Percentiles rank a stretch among this genome's conserved stretches.
Evolutionary conservation across 1,140 invertebrate species (phyloP).

Genomic region (Magallana gigas): DNA sequence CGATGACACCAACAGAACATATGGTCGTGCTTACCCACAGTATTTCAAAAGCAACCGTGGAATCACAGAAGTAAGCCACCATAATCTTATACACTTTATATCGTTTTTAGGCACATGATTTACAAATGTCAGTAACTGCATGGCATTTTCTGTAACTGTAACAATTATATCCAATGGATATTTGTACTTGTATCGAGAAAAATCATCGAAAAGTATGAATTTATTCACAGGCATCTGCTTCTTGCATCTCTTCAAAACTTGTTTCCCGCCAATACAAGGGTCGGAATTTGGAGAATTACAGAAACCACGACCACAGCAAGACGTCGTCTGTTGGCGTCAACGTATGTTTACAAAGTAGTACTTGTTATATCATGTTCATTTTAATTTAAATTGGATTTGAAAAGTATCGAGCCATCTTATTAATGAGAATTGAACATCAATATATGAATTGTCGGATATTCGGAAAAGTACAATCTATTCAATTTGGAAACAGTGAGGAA

Average conservation of each 20-base stretch:
- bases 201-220: background rate
- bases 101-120: background rate
- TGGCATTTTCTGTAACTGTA: too few relatives aligned
- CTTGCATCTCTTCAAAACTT: slow-evolving; percentile 34
- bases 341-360: background rate
- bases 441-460: too few relatives aligned
- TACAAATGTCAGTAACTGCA: too few relatives aligned
- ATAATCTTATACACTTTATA: background rate
- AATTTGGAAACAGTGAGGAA: too few relatives aligned
- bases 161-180: too few relatives aligned
- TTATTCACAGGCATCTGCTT: slow-evolving; percentile 28
- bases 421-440: too few relatives aligned
- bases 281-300: slow-evolving; percentile 52
- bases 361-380: background rate
- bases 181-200: too few relatives aligned
- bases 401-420: too few relatives aligned
- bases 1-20: slow-evolving; percentile 37
- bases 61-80: slow-evolving; percentile 49
- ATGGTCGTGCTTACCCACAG: slow-evolving; percentile 55
- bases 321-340: slow-evolving; percentile 50
- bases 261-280: slow-evolving; percentile 45
- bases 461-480: too few relatives aligned
- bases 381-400: too few relatives aligned
- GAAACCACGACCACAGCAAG: slow-evolving; percentile 33
- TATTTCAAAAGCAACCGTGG: slow-evolving; percentile 38